Base-by-base conservation (phyloP, 2,113 vertebrate genomes). In the Stomatorhinus ivindoensis region DNA sequence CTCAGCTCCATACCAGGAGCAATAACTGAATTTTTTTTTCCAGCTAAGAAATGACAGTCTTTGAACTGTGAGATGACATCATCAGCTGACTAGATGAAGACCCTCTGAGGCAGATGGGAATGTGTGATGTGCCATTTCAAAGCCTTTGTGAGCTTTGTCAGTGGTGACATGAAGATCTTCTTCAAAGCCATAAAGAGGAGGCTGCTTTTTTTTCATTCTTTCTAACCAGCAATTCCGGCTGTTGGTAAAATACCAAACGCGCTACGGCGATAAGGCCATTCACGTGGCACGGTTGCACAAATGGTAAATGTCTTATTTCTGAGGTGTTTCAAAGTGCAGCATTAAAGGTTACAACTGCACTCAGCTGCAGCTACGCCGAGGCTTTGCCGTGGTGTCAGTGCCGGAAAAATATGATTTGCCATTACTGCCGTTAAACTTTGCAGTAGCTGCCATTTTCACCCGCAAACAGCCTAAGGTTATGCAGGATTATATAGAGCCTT, bases 341-440 rank as follows among this genome's bases (percentile, higher is more conserved):
- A 65, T 44, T 90, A 89, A 89, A 88, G 50, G 89, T 35, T 86
- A 89, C 86, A 89, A 50, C 19, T 51, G 89, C 76, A 80, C 76
- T 47, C 69, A 53, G 55, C 83, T 42, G 24, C 61, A 13, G 53
- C 80, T 31, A 10, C 61, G 21, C 35, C 50, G 73, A 85, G 88
- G 27, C 92, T 91, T 89, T 15, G 55, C 87, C 50, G 91, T 91
- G 93, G 93, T 93, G 93, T 94, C 93, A 90, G 48, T 87, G 89
- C 91, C 10, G 35, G 89, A 35, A 90, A 88, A 90, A 93, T 92
- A 89, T 87, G 91, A 89, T 91, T 58, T 76, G 87, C 69, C 89
- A 89, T 90, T 90, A 80, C 13, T 21, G 53, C 69, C 24, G 47
- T 73, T 24, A 27, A 85, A 31, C 85, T 89, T 91, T 92, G 93